A percentile compares a stretch with the other conserved stretches of the same genome.
phyloP scores from a whole-genome alignment of 2,113 vertebrate species.

The Strix aluco region DNA sequence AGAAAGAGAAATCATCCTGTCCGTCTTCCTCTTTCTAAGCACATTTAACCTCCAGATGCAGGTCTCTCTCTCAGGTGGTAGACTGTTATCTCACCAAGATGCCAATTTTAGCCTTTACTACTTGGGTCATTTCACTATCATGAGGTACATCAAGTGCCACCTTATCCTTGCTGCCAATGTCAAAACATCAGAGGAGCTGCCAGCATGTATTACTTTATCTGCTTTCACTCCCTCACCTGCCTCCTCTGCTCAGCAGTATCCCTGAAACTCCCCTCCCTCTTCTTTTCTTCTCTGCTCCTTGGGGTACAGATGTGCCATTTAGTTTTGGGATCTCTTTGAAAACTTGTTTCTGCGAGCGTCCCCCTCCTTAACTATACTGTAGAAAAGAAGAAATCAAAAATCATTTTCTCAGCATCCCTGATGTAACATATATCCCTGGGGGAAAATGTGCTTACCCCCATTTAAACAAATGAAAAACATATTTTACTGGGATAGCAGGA shows the following conservation, averaged over 20 bases:
- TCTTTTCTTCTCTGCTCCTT: background rate
- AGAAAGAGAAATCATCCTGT: background rate
- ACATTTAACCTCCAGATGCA: background rate
- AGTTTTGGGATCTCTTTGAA: background rate
- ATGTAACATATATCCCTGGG: too few species aligned
- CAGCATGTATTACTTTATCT: background rate
- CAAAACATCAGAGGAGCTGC: background rate
- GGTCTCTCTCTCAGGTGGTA: background rate
- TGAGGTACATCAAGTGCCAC: background rate
- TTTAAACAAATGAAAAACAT: background rate
- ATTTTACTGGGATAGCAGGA: accelerated
- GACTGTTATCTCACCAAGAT: background rate
- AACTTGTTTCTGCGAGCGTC: background rate
- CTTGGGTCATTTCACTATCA: background rate
- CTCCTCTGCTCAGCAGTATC: background rate
- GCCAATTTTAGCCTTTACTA: background rate
- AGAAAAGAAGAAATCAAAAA: background rate
- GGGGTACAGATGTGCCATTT: background rate
- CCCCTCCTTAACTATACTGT: background rate
- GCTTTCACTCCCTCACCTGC: background rate
- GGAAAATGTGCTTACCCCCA: background rate
- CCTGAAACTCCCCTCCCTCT: background rate
- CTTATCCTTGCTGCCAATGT: background rate
- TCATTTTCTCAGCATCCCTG: background rate
- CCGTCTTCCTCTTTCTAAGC: background rate